phyloP scores from a whole-genome alignment of 2,888 invertebrate species.

The Eupithecia exiguata region DNA sequence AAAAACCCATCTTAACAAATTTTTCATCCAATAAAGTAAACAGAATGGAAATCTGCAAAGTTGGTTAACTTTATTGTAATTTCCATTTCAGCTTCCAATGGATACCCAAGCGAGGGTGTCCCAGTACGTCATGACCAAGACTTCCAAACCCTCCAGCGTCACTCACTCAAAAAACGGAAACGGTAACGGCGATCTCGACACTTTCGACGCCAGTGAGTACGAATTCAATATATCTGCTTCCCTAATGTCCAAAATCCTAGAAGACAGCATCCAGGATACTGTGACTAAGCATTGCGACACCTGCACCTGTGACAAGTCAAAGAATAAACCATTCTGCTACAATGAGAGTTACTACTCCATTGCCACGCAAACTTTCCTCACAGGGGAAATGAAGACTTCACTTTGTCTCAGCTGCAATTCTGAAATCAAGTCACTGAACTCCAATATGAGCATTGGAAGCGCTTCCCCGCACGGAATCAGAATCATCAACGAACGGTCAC shows the following conservation, averaged over 20 bases:
- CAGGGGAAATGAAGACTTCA: constrained; percentile 78
- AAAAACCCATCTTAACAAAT: neutral
- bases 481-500: constrained; percentile 65
- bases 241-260: constrained; percentile 95
- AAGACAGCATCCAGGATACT: constrained; percentile 93
- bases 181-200: constrained; percentile 67
- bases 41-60: neutral
- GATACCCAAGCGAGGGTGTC: constrained; percentile 96
- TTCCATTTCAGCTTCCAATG: constrained; percentile 89
- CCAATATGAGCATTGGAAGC: constrained; percentile 73
- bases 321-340: constrained; percentile 80
- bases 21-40: neutral
- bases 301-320: constrained; percentile 87
- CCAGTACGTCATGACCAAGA: constrained; percentile 88
- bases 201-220: constrained; percentile 84
- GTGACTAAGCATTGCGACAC: constrained; percentile 92
- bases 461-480: constrained; percentile 69
- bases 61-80: neutral
- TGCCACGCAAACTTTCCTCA: constrained; percentile 85
- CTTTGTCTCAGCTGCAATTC: constrained; percentile 86
- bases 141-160: constrained; percentile 73
- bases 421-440: constrained; percentile 76
- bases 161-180: constrained; percentile 66
- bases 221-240: constrained; percentile 92
- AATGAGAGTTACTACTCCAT: constrained; percentile 84